These are phyloP conservation scores for Fratercula arctica DNA, from an alignment of 2,797 vertebrate species.

Conservation along the genomic window DNA sequence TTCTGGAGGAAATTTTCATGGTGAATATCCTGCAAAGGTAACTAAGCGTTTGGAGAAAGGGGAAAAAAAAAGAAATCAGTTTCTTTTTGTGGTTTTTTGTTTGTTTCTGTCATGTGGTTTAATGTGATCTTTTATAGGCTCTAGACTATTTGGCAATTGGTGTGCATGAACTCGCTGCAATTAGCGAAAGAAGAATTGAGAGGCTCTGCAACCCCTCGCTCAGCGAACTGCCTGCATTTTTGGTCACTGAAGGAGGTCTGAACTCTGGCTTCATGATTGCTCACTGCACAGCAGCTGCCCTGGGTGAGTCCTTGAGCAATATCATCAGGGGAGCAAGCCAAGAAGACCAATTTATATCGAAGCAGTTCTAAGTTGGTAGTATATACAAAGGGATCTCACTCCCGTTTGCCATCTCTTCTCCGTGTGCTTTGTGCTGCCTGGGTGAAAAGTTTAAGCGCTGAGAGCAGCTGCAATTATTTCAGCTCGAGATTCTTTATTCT, in stretches of 20 bases:
- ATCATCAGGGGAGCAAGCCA: neutral
- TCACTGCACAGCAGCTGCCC: slow-evolving; percentile 94
- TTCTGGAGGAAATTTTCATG: slow-evolving; percentile 99
- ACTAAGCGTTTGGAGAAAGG: neutral
- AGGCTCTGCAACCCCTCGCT: slow-evolving; percentile 95
- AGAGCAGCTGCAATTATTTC: neutral
- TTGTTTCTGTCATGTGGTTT: neutral
- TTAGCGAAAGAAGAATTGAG: slow-evolving; percentile 96
- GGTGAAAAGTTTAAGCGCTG: rapidly evolving
- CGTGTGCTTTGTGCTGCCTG: neutral
- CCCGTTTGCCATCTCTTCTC: neutral
- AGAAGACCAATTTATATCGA: neutral
- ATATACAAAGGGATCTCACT: neutral
- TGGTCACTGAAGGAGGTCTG: slow-evolving; percentile 95
- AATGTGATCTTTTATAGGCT: slow-evolving; percentile 77
- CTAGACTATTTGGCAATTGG: slow-evolving; percentile 95
- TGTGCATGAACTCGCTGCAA: slow-evolving; percentile 93
- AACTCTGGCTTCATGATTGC: slow-evolving; percentile 99
- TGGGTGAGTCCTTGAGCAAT: slow-evolving; percentile 79
- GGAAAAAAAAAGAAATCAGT: no score
- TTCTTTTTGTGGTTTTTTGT: neutral
- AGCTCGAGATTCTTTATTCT: neutral
- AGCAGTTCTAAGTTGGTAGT: neutral
- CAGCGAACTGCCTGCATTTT: slow-evolving; percentile 95
- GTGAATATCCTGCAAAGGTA: slow-evolving; percentile 98